Base-by-base conservation (phyloP, 2,888 invertebrate genomes). In the Calameuta filiformis region DNA sequence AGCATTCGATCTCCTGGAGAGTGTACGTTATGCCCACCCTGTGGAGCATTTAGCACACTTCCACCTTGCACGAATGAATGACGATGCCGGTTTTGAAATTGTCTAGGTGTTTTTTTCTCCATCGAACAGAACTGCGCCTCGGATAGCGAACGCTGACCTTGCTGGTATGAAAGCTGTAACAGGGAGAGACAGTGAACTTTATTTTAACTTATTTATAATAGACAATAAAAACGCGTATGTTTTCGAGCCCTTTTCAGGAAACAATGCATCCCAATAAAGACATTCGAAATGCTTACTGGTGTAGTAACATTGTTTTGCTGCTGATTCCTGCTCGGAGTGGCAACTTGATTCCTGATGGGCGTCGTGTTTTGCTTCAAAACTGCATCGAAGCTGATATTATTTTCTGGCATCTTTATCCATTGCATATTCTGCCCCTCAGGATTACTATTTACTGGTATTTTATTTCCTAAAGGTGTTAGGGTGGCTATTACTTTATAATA, bases 331-430 rank as follows among this genome's bases (percentile, higher is more conserved):
- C 83, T 83, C 75, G 85, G 80, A 73, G 81, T 82, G 40, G 85
- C 81, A 83, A 86, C 83, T 80, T 85, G 84, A 76, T 79, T 80
- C 85, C 76, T 76, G 73, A 73, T 71, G 23, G 87, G 81, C 73
- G 85, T 82, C 76, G 84, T 76, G 76, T 84, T 75, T 79, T 84
- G 83, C 78, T 89, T 89, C 12, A 86, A 81, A 77, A 86, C 79
- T 69, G 87, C 78, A 78, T 87, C 86, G 79, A 84, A 82, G 69
- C 83, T 85, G 78, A 86, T 82, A 83, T 85, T 88, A 82, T 87
- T 87, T 76, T 89, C 88, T 81, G 84, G 86, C 83, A 87, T 87
- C 80, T 83, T 89, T 80, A 89, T 81, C 90, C 90, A 89, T 85
- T 89, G 89, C 83, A 87, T 85, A 81, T 89, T 85, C 79, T 86